Conservation (phyloP, 2,797 vertebrate genomes). For the Chrosomus eos region DNA sequence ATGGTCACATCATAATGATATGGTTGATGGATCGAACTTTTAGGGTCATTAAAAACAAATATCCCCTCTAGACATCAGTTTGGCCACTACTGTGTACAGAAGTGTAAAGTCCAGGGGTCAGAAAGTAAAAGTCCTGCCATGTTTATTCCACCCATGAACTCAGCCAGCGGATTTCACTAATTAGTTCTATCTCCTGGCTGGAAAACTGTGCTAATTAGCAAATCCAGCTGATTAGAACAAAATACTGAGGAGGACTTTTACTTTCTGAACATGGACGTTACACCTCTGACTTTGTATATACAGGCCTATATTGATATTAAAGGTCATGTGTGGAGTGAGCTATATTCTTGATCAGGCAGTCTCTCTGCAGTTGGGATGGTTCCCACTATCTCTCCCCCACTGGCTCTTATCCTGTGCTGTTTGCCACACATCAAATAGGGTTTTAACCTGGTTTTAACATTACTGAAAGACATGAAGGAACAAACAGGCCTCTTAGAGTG, state of each 20-base stretch:
- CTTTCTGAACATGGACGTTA: too few relatives aligned
- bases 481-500: constrained; percentile 69
- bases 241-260: too few relatives aligned
- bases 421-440: constrained; percentile 71
- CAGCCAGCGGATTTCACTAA: too few relatives aligned
- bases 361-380: constrained; percentile 71
- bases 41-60: not conserved
- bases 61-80: not conserved
- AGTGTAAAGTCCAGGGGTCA: too few relatives aligned
- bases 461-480: constrained; percentile 52
- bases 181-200: too few relatives aligned
- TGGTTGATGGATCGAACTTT: not conserved
- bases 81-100: not conserved
- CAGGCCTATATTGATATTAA: not conserved
- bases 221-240: too few relatives aligned
- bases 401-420: constrained; percentile 67
- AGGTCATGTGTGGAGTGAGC: not conserved
- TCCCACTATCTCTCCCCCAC: constrained; percentile 67
- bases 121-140: too few relatives aligned
- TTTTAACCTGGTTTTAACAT: constrained; percentile 58
- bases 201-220: too few relatives aligned
- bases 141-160: too few relatives aligned
- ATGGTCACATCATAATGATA: not conserved
- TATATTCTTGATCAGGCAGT: not conserved
- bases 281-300: not conserved